Percentiles rank a stretch among this genome's conserved stretches.
Conservation (phyloP, 1,140 invertebrate species). For the Metopolophium dirhodum region DNA sequence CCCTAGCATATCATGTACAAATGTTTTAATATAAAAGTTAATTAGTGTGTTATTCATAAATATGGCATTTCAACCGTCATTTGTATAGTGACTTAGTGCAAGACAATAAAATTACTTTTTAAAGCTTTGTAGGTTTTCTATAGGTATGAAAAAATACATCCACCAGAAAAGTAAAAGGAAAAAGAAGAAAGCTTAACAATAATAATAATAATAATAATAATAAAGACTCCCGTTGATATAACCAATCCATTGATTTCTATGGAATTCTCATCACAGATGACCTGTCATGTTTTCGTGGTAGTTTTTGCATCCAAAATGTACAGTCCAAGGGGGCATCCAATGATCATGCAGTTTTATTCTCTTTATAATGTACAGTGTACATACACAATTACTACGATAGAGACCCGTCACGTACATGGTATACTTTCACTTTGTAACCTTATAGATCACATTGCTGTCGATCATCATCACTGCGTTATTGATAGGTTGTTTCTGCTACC, state of each 20-base stretch:
- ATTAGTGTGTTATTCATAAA: no score
- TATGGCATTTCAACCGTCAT: background rate
- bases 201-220: background rate
- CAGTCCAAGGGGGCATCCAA: constrained; percentile 18
- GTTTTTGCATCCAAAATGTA: constrained; percentile 37
- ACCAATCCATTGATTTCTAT: constrained; percentile 2
- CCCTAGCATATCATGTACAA: background rate
- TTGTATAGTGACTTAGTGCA: background rate
- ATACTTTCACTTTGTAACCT: constrained; percentile 55
- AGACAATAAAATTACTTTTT: background rate
- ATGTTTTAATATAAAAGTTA: background rate
- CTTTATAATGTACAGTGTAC: background rate
- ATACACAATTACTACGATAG: constrained; percentile 1
- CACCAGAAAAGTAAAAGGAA: background rate
- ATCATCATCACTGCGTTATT: constrained; percentile 41
- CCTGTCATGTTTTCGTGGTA: constrained; percentile 38
- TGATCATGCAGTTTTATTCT: constrained; percentile 31
- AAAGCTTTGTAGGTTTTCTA: background rate
- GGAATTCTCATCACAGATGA: constrained; percentile 2
- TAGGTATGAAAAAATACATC: background rate
- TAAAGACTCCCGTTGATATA: background rate
- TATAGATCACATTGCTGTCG: constrained; percentile 43
- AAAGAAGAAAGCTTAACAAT: constrained; percentile 12
- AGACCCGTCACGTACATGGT: constrained; percentile 48
- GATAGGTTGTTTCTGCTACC: constrained; percentile 25